A percentile compares a stretch with the other conserved stretches of the same genome.
Evolutionary conservation across 2,113 vertebrate genomes (phyloP).

Genomic region (Pelusios castaneus): DNA sequence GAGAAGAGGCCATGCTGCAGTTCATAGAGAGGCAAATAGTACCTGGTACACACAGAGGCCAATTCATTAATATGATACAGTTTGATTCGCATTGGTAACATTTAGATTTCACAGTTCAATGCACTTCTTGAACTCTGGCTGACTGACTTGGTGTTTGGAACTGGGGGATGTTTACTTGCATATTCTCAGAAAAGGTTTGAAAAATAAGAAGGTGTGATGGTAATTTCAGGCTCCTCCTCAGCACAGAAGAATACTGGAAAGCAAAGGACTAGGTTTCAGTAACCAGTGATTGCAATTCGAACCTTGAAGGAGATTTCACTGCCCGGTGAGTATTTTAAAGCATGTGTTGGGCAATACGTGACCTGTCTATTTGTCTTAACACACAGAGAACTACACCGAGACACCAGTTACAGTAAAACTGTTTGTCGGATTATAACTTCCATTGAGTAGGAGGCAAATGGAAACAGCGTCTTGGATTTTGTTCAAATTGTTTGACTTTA

Average conservation of each 20-base stretch:
- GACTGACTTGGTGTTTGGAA: background rate
- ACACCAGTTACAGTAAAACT: background rate
- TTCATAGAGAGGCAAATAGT: too few relatives aligned
- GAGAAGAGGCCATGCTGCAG: background rate
- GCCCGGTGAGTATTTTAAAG: background rate
- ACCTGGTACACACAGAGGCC: background rate
- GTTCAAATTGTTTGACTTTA: background rate
- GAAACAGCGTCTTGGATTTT: background rate
- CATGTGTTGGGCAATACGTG: background rate
- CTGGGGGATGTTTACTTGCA: background rate
- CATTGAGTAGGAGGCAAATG: background rate
- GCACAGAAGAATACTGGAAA: constrained; percentile 25
- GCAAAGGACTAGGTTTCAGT: background rate
- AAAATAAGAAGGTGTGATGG: too few relatives aligned
- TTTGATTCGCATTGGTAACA: background rate
- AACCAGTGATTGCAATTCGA: background rate
- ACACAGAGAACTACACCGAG: background rate
- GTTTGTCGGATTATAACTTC: background rate
- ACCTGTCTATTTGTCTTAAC: background rate
- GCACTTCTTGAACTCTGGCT: background rate
- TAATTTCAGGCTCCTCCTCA: background rate
- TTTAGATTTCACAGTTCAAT: too few relatives aligned
- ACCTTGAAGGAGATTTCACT: background rate
- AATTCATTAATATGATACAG: background rate
- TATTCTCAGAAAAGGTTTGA: background rate